Evolutionary conservation across 1,140 invertebrate species (phyloP).

Genomic region (Nephila pilipes): DNA sequence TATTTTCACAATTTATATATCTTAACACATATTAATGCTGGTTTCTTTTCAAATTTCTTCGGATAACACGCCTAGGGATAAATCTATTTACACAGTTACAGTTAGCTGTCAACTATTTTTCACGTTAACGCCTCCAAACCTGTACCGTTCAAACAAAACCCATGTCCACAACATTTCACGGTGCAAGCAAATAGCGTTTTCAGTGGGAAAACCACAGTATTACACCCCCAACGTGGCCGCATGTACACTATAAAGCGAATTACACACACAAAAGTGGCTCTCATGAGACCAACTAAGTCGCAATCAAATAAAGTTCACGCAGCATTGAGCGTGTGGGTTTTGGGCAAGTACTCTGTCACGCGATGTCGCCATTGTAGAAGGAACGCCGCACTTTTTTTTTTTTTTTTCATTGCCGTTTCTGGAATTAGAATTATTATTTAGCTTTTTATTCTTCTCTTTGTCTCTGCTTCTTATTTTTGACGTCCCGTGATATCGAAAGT

Average conservation of each 20-base stretch:
- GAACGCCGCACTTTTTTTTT: not conserved
- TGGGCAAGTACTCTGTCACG: conserved; percentile 5
- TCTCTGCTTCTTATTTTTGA: not conserved
- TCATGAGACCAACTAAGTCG: conserved; percentile 29
- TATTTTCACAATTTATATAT: too few species aligned
- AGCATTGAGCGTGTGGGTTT: conserved; percentile 62
- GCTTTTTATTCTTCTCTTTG: not conserved
- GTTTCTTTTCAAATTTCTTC: too few species aligned
- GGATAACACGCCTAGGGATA: not conserved
- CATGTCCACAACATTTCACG: not conserved
- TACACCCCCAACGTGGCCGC: not conserved
- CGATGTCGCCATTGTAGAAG: conserved; percentile 26
- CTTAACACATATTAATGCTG: too few species aligned
- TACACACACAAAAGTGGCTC: not conserved
- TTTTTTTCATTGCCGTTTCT: not conserved
- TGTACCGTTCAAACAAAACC: not conserved
- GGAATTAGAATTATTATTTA: conserved; percentile 36
- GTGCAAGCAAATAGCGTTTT: not conserved
- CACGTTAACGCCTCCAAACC: not conserved
- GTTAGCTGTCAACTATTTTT: not conserved
- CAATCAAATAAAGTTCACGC: conserved; percentile 72
- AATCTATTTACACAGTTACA: not conserved
- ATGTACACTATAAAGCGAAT: not conserved
- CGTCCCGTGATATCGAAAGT: not conserved
- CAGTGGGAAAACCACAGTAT: not conserved